Conservation (phyloP, 2,113 vertebrate genomes). For the Megaceryle torquata region DNA sequence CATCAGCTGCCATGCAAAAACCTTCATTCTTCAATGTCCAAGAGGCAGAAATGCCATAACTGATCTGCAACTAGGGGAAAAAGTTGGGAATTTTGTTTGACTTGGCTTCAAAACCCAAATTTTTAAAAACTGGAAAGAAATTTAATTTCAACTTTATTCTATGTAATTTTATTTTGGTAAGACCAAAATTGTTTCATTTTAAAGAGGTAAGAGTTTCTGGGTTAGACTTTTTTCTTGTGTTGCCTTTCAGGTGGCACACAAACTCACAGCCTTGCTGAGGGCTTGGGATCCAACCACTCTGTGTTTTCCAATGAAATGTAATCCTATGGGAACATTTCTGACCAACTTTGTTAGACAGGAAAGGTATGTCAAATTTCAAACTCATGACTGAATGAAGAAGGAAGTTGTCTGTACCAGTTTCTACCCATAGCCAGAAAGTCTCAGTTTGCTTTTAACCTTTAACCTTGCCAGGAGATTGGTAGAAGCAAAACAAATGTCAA, state of each 20-base stretch:
- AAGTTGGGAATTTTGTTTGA: not conserved
- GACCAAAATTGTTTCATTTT: not conserved
- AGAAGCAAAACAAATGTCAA: not conserved
- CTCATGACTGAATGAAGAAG: not conserved
- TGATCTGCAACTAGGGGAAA: not conserved
- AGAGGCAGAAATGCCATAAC: not conserved
- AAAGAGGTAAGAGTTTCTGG: not conserved
- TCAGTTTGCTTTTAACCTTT: not conserved
- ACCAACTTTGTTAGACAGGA: not conserved
- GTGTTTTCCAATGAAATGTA: not conserved
- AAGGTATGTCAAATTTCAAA: not conserved
- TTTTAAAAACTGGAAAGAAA: not conserved
- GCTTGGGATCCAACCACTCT: not conserved
- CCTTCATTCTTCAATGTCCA: not conserved
- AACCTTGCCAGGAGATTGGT: not conserved
- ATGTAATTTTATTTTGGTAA: not conserved
- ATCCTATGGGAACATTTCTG: not conserved
- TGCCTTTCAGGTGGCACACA: not conserved
- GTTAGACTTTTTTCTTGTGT: not conserved
- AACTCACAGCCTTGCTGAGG: not conserved
- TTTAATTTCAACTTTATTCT: not conserved
- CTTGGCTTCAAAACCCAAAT: not conserved
- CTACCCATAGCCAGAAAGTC: rapidly evolving
- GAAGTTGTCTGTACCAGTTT: not conserved
- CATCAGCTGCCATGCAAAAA: not conserved